Conservation (phyloP, 64 coral and sea anemone genomes). For the Porites lutea region DNA sequence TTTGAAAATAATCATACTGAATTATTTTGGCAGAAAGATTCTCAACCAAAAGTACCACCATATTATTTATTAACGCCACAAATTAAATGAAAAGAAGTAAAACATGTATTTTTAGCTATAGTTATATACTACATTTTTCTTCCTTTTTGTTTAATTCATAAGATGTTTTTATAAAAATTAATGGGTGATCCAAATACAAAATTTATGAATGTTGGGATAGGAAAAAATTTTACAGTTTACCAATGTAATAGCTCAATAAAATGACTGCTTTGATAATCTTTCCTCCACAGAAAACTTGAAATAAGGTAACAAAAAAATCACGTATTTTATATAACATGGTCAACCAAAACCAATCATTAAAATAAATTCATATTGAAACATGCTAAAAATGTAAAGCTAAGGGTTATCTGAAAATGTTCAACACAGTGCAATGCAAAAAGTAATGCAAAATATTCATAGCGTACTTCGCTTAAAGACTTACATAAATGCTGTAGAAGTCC, state of each 20-base stretch:
- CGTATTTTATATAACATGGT: too few relatives aligned
- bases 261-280: background rate
- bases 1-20: too few relatives aligned
- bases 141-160: background rate
- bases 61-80: too few relatives aligned
- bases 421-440: background rate
- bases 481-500: constrained; percentile 44
- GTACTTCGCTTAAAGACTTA: background rate
- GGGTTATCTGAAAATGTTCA: background rate
- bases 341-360: too few relatives aligned
- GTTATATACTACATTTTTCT: background rate
- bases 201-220: background rate
- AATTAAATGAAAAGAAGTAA: too few relatives aligned
- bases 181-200: background rate
- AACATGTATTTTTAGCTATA: too few relatives aligned
- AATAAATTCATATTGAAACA: background rate
- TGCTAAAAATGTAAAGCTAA: background rate
- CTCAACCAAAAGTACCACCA: too few relatives aligned
- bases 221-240: background rate
- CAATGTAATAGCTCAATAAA: background rate
- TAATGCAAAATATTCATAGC: too few relatives aligned
- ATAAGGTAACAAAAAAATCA: too few relatives aligned
- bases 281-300: background rate
- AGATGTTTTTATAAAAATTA: background rate
- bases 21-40: too few relatives aligned